These are phyloP conservation scores for Caprella mutica DNA, from an alignment of 2,888 invertebrate species.

Conservation along the genomic window DNA sequence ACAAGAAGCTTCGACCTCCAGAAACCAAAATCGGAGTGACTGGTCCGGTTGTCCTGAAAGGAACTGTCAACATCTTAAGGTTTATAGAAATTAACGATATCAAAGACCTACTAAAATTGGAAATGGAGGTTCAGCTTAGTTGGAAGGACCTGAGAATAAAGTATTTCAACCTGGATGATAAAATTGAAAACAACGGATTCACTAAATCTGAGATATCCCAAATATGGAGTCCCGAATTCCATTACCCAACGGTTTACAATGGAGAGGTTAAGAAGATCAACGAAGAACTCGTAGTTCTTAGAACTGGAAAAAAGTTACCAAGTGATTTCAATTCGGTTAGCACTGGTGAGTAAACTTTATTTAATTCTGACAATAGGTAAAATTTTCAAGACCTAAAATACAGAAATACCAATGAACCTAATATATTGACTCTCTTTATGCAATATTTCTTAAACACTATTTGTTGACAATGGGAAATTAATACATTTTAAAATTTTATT, in stretches of 20 bases:
- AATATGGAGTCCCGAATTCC: neutral
- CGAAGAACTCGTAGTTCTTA: neutral
- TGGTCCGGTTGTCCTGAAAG: neutral
- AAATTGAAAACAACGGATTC: neutral
- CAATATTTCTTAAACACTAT: too few relatives aligned
- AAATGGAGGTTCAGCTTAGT: neutral
- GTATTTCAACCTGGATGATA: conserved; percentile 10
- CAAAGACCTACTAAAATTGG: conserved; percentile 1
- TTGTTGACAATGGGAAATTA: too few relatives aligned
- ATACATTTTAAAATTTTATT: too few relatives aligned
- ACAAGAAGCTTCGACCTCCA: conserved; percentile 5
- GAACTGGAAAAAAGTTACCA: neutral
- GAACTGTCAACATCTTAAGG: neutral
- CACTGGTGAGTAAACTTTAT: conserved; percentile 1
- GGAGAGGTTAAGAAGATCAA: neutral
- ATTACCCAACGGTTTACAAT: neutral
- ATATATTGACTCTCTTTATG: too few relatives aligned
- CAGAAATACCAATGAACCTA: too few relatives aligned
- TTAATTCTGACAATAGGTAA: too few relatives aligned
- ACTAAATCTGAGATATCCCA: neutral
- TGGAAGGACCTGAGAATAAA: conserved; percentile 10
- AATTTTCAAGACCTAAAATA: too few relatives aligned
- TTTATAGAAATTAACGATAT: conserved; percentile 8
- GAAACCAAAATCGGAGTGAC: neutral
- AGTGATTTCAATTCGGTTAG: conserved; percentile 1